Evolutionary conservation across 2,113 vertebrate species (phyloP).

Genomic region (Erythrolamprus reginae): DNA sequence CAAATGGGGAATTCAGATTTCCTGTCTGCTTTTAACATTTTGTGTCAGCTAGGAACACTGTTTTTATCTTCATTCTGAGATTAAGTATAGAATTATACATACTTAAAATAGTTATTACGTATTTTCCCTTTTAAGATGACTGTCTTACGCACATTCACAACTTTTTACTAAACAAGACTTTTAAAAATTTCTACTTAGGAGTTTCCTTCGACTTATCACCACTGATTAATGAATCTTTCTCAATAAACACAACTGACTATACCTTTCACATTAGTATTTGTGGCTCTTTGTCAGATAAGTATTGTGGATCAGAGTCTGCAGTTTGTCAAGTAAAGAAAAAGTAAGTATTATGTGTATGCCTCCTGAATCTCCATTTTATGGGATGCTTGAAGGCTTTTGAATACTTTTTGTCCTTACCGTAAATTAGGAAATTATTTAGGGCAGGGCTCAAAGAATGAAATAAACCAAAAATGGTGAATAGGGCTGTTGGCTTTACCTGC

Average conservation of each 20-base stretch:
- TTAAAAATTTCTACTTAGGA: conserved; percentile 55
- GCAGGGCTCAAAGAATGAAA: neutral
- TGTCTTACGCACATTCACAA: neutral
- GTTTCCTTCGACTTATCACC: conserved; percentile 87
- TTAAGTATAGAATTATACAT: neutral
- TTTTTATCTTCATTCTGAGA: neutral
- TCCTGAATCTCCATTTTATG: neutral
- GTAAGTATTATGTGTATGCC: conserved; percentile 57
- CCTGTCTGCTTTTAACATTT: neutral
- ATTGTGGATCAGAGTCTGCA: conserved; percentile 72
- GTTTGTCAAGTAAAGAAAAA: conserved; percentile 79
- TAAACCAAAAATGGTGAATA: neutral
- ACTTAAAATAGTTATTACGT: neutral
- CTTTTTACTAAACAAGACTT: neutral
- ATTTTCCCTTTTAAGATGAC: neutral
- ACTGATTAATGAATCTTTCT: conserved; percentile 68
- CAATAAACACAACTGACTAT: conserved; percentile 66
- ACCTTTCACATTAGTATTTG: conserved; percentile 85
- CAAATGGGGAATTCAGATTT: neutral
- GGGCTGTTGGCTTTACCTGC: neutral
- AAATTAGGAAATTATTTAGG: neutral
- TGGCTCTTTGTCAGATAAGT: conserved; percentile 55
- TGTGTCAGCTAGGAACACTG: neutral
- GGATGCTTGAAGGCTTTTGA: neutral
- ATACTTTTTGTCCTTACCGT: neutral